These are phyloP conservation scores for Drosophila virilis DNA, from an alignment of 1,140 invertebrate genomes.

Conservation along the genomic window DNA sequence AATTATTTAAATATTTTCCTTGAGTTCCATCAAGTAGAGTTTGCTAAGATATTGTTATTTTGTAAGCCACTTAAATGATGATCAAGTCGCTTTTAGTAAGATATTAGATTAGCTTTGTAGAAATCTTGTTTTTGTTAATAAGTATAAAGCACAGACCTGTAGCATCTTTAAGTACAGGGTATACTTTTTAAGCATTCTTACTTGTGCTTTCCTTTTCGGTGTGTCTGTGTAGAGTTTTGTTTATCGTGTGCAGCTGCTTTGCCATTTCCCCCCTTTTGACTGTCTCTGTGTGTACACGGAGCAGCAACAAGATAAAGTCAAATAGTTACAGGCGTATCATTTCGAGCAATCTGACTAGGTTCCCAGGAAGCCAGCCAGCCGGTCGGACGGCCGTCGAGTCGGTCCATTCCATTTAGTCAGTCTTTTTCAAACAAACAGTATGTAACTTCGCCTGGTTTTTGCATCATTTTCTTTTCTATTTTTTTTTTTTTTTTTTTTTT, in stretches of 20 bases:
- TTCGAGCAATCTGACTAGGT: constrained; percentile 54
- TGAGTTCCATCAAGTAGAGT: no score
- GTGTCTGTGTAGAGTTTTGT: constrained; percentile 53
- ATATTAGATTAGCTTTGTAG: no score
- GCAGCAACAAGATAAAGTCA: constrained; percentile 75
- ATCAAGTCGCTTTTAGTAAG: no score
- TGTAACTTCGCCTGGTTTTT: constrained; percentile 1
- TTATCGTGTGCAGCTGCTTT: constrained; percentile 55
- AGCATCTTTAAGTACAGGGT: neutral
- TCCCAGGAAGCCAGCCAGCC: constrained; percentile 35
- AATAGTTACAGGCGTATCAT: constrained; percentile 77
- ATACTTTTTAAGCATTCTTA: neutral
- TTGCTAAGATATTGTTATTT: no score
- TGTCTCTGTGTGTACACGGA: constrained; percentile 57
- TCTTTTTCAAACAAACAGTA: constrained; percentile 41
- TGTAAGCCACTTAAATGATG: no score
- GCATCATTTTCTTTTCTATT: constrained; percentile 1
- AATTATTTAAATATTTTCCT: no score
- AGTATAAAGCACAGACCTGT: neutral
- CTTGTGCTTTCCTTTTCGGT: constrained; percentile 1
- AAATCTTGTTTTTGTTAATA: no score
- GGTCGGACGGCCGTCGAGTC: constrained; percentile 15
- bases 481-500: neutral
- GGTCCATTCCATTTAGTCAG: constrained; percentile 39
- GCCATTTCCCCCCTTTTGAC: constrained; percentile 23